Percentiles rank a stretch among this genome's conserved stretches.
These are phyloP conservation scores for Helicoverpa armigera DNA, from an alignment of 1,140 invertebrate genomes.

Conservation along the genomic window DNA sequence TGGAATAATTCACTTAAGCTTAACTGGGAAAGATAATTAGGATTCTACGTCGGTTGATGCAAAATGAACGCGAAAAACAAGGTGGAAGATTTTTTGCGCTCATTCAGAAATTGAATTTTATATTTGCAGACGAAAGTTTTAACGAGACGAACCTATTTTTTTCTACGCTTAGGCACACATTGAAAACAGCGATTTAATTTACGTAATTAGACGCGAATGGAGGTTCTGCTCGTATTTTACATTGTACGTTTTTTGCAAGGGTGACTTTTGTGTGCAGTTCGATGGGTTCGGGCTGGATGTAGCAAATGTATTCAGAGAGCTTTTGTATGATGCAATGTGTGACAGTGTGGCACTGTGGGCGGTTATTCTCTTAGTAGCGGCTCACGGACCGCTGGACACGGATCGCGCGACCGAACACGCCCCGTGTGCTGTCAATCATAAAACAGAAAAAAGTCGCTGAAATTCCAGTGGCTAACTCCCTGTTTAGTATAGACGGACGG, in stretches of 20 bases:
- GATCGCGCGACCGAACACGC: conserved; percentile 82
- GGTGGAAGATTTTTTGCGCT: conserved; percentile 84
- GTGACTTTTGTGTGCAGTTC: conserved; percentile 59
- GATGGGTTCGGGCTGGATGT: conserved; percentile 57
- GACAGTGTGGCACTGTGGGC: conserved; percentile 69
- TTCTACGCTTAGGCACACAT: conserved; percentile 72
- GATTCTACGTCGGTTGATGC: conserved; percentile 86
- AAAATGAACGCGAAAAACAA: conserved; percentile 86
- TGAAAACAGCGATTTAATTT: conserved; percentile 72
- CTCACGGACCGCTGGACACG: conserved; percentile 78
- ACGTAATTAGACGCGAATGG: conserved; percentile 68
- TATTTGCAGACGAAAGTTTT: conserved; percentile 85
- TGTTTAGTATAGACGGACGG: conserved; percentile 70
- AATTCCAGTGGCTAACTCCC: conserved; percentile 78
- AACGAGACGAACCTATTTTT: conserved; percentile 82
- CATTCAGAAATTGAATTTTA: conserved; percentile 86
- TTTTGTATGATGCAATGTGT: conserved; percentile 72
- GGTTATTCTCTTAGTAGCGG: conserved; percentile 80
- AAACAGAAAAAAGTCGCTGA: conserved; percentile 78
- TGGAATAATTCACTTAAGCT: conserved; percentile 86
- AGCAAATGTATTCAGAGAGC: conserved; percentile 60
- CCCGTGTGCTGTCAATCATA: conserved; percentile 86
- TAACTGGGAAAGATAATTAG: conserved; percentile 87
- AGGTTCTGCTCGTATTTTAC: conserved; percentile 49
- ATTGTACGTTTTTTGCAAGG: conserved; percentile 52